phyloP scores from a whole-genome alignment of 2,113 vertebrate genomes.

The Phyllopteryx taeniolatus region DNA sequence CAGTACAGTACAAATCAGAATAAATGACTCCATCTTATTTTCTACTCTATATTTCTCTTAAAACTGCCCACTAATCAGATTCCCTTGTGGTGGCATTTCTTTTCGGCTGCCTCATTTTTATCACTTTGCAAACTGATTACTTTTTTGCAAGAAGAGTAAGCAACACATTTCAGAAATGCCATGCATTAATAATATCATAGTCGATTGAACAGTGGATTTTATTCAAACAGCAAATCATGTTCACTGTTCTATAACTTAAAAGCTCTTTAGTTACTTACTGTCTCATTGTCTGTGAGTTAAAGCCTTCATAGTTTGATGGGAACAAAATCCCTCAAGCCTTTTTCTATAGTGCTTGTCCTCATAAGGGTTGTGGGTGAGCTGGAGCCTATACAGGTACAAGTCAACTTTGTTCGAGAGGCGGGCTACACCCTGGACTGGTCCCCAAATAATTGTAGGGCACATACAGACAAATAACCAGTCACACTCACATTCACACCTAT shows the following conservation, averaged over 20 bases:
- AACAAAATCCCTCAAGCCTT: neutral
- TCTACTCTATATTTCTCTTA: neutral
- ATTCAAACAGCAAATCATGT: neutral
- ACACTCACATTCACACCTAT: too few relatives aligned
- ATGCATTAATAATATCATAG: neutral
- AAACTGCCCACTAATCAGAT: neutral
- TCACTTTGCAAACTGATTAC: neutral
- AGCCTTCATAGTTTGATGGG: neutral
- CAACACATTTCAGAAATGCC: neutral
- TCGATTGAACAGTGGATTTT: too few relatives aligned
- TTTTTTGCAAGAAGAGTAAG: neutral
- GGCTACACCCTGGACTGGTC: too few relatives aligned
- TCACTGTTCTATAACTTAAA: neutral
- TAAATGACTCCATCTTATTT: neutral
- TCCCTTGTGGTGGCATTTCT: neutral
- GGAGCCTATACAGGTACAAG: too few relatives aligned
- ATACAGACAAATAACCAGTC: too few relatives aligned
- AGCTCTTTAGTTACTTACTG: neutral
- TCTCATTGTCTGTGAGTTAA: neutral
- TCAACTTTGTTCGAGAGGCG: too few relatives aligned
- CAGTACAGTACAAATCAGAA: neutral
- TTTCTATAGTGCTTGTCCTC: neutral
- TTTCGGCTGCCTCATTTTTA: neutral
- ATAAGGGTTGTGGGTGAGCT: neutral
- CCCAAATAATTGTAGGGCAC: too few relatives aligned